phyloP scores from a whole-genome alignment of 2,888 invertebrate species.

The Tetanocera ferruginea region DNA sequence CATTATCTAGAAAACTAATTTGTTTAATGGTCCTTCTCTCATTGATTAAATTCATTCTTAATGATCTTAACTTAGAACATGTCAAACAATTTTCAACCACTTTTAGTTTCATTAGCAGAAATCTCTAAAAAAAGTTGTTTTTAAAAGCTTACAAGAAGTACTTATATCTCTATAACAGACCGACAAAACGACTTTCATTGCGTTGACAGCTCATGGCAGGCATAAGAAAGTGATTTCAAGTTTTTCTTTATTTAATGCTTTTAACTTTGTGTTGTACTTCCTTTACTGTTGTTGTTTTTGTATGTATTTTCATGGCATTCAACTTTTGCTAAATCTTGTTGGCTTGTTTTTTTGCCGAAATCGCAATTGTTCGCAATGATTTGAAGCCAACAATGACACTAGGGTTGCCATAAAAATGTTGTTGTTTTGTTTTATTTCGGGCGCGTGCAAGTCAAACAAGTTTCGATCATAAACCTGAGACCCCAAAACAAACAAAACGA shows the following conservation, averaged over 20 bases:
- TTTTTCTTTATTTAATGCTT: background rate
- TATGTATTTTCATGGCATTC: constrained; percentile 6
- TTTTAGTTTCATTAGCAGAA: no score
- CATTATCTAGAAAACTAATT: no score
- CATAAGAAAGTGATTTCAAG: constrained; percentile 6
- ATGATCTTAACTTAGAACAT: no score
- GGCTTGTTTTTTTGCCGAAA: background rate
- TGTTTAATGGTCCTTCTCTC: no score
- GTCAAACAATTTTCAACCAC: no score
- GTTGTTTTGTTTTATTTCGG: background rate
- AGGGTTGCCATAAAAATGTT: background rate
- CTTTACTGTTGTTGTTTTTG: background rate
- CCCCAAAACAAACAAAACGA: background rate
- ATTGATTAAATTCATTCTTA: no score
- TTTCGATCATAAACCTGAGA: background rate
- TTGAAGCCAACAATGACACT: background rate
- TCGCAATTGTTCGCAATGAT: background rate
- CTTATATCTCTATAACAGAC: no score
- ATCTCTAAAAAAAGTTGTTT: no score
- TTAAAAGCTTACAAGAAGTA: no score
- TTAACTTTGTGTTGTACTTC: background rate
- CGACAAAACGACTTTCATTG: background rate
- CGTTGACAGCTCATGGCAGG: background rate
- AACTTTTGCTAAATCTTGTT: background rate
- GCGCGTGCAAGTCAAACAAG: background rate